These are phyloP conservation scores for Leptoteleia sp. DNA, from an alignment of 1,140 invertebrate genomes.

Conservation along the genomic window DNA sequence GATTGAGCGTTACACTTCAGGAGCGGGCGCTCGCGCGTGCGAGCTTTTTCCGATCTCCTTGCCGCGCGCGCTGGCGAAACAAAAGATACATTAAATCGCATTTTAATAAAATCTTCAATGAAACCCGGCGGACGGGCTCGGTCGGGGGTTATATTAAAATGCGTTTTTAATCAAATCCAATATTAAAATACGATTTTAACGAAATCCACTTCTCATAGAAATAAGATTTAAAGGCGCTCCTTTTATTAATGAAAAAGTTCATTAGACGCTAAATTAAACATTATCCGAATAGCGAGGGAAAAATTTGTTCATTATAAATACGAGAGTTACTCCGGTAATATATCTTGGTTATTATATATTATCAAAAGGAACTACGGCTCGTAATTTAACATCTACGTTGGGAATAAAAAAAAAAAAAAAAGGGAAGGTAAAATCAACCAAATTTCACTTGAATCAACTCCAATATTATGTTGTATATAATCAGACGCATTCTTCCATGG, in stretches of 20 bases:
- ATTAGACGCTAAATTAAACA: constrained; percentile 57
- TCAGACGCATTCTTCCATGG: too few relatives aligned
- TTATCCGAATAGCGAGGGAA: constrained; percentile 28
- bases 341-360: constrained; percentile 29
- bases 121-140: too few relatives aligned
- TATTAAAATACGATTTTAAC: constrained; percentile 62
- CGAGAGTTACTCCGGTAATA: constrained; percentile 11
- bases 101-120: constrained; percentile 55
- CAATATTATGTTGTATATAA: too few relatives aligned
- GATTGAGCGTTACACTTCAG: too few relatives aligned
- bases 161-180: constrained; percentile 60
- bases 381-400: constrained; percentile 37
- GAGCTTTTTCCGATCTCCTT: too few relatives aligned
- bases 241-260: constrained; percentile 53
- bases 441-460: too few relatives aligned
- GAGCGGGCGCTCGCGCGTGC: too few relatives aligned
- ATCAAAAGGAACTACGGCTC: constrained; percentile 23
- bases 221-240: constrained; percentile 36
- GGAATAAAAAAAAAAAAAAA: too few relatives aligned
- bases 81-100: constrained; percentile 55
- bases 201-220: constrained; percentile 45
- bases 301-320: constrained; percentile 26
- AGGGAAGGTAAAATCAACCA: too few relatives aligned
- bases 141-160: constrained; percentile 51
- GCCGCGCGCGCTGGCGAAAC: too few relatives aligned